Base-by-base conservation (phyloP, 2,888 invertebrate species). In the Drosophila picticornis region DNA sequence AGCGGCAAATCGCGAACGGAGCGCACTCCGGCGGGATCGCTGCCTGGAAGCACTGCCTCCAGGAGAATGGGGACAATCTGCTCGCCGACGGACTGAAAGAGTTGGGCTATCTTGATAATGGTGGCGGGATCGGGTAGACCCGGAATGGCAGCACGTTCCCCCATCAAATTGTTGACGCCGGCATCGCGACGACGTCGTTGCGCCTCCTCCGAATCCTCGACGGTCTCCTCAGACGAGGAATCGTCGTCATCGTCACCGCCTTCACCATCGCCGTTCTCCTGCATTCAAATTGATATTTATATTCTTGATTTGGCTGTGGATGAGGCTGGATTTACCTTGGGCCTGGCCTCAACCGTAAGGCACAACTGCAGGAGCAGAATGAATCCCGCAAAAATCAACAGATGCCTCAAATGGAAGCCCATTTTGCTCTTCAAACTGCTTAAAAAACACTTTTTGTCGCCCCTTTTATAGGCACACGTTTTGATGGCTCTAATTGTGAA, bases 91-190 rank as follows among this genome's bases (percentile, higher is more conserved):
- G 88, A 76, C 60, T 90, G 88, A 25, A 93, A 80, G 58, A 93
- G 89, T 74, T 93, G 91, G 4, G 82, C 92, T 66, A 93, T 81
- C 82, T 91, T 92, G 13, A 91, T 80, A 40, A 92, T 89, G 5
- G 91, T 87, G 4, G 89, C 82, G 10, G 92, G 90, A 83, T 92
- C 92, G n/a, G 92, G 92, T 61, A 92, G 72, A 9, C 92, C 91
- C 7, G 91, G 92, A 34, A 91, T 90, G 27, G 48, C 78, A 13
- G 77, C 67, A 52, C 75, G 77, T 13, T 63, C 59, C 6, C 25
- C 43, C 10, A 57, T 13, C 4, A 62, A 58, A 2, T 48, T 50
- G n/a, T 53, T 70, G 46, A 34, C 59, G 25, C 25, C 48, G 11
- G 72, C 65, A 11, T 90, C 81, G 5, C 75, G 75, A 59, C 67